Conservation (phyloP, 2,888 invertebrate species). For the Tiliacea aurago region DNA sequence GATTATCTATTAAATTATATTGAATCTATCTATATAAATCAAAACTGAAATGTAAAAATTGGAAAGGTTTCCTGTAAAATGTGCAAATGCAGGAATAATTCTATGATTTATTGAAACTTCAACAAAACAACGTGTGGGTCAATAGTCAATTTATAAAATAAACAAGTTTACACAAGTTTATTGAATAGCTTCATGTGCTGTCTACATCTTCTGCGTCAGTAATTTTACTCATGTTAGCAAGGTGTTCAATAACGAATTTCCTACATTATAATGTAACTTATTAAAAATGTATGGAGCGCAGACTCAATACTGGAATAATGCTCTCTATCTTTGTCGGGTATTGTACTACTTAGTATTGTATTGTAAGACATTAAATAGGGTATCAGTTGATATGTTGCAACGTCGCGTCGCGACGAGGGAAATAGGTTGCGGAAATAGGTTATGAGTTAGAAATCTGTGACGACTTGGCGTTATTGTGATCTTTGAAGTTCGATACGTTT, state of each 20-base stretch:
- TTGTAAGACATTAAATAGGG: slow-evolving; percentile 28
- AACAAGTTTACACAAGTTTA: neutral
- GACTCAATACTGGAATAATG: neutral
- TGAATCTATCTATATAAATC: neutral
- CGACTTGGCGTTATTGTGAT: slow-evolving; percentile 23
- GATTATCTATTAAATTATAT: neutral
- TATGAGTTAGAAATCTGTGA: slow-evolving; percentile 40
- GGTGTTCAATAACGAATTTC: neutral
- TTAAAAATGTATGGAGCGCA: neutral
- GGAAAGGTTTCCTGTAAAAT: neutral
- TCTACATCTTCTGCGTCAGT: neutral
- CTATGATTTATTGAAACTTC: neutral
- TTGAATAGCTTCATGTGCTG: neutral
- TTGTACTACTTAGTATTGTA: slow-evolving; percentile 18
- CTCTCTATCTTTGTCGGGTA: slow-evolving; percentile 1
- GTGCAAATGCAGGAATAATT: neutral
- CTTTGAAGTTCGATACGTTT: slow-evolving; percentile 22
- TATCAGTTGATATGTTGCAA: slow-evolving; percentile 43
- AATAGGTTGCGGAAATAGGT: slow-evolving; percentile 54
- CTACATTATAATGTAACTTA: neutral
- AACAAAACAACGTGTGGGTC: neutral
- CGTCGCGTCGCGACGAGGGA: slow-evolving; percentile 21
- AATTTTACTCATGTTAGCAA: neutral
- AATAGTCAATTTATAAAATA: neutral
- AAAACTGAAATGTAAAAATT: neutral